phyloP scores from a whole-genome alignment of 2,797 vertebrate species.

The Sciurus carolinensis region DNA sequence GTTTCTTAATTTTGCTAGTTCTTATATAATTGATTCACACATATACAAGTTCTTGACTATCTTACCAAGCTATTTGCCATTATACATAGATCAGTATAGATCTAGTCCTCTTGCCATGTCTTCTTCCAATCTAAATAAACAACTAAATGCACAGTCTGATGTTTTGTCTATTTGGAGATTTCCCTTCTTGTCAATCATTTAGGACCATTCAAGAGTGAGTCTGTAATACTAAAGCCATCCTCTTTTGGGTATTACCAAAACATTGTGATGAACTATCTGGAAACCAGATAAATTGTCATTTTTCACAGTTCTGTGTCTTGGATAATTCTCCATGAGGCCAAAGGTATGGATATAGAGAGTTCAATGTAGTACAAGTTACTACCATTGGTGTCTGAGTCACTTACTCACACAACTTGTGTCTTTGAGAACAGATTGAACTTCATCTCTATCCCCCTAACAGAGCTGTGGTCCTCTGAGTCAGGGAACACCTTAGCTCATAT shows the following conservation, averaged over 20 bases:
- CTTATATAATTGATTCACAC: not conserved
- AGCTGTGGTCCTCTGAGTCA: not conserved
- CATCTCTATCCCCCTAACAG: not conserved
- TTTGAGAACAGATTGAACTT: not conserved
- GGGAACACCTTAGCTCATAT: not conserved
- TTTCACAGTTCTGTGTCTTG: not conserved
- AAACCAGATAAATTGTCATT: not conserved
- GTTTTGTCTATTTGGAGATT: not conserved
- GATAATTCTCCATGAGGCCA: not conserved
- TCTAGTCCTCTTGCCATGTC: not conserved
- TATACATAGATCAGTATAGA: not conserved
- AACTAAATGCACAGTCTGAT: not conserved
- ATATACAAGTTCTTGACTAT: not conserved
- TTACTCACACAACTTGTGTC: not conserved
- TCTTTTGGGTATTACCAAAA: not conserved
- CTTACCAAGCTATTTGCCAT: not conserved
- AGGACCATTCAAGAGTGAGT: not conserved
- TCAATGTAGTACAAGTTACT: not conserved
- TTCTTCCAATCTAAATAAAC: not conserved
- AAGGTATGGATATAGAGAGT: not conserved
- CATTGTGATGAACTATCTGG: not conserved
- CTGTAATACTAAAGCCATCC: not conserved
- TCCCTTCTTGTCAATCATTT: not conserved
- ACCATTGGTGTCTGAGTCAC: not conserved
- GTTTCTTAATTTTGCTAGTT: slow-evolving; percentile 7